Evolutionary conservation across 2,888 invertebrate species (phyloP).

Genomic region (Trachelus tabidus): DNA sequence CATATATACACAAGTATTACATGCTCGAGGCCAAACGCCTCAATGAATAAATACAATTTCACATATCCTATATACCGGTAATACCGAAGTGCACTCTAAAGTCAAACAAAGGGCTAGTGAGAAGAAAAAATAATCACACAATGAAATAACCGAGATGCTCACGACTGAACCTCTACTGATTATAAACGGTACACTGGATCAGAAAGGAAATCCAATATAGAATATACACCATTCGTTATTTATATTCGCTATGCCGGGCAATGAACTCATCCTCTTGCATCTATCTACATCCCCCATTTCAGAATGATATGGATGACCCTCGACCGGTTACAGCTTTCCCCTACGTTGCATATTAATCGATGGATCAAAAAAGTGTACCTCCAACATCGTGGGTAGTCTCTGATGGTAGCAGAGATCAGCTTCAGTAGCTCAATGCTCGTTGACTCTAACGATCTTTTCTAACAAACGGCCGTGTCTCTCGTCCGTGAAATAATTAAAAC

Average conservation of each 20-base stretch:
- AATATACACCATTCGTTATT: neutral
- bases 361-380: neutral
- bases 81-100: neutral
- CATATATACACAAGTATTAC: neutral
- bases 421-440: neutral
- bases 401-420: neutral
- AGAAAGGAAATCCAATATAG: neutral
- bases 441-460: neutral
- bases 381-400: neutral
- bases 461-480: neutral
- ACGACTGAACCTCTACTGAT: neutral
- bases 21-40: neutral
- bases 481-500: conserved; percentile 1
- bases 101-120: neutral
- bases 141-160: neutral
- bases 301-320: neutral
- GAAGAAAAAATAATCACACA: neutral
- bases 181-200: neutral
- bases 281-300: neutral
- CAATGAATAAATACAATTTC: neutral
- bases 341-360: neutral
- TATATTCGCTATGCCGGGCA: neutral
- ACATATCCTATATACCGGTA: neutral
- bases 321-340: neutral
- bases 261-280: neutral